Evolutionary conservation across 2,888 invertebrate genomes (phyloP), one percentile per base, ranked within the genome.

Genomic region (Hipparchia sbordonii): DNA sequence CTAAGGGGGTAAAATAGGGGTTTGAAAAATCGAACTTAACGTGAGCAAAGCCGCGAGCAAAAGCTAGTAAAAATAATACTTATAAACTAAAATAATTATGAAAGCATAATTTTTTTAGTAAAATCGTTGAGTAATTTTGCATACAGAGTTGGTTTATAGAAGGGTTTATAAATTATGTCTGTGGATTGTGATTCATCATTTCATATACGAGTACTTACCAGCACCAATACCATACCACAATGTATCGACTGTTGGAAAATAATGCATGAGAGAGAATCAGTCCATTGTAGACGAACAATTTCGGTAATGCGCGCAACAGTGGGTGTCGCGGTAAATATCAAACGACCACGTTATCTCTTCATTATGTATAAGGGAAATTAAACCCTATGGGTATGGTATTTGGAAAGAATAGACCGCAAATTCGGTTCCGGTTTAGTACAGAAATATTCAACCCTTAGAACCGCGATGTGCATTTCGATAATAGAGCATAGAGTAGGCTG

Each of bases 401-500:
- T 81, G 77, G 74, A 68, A 68, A 12, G 9, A 12, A 1, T 12
- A 1, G 68, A 56, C 45, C 59, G 61, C 51, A 71, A 57, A 67
- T 70, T 63, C 52, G 56, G 52, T 66, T 61, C 61, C 56, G 65
- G 77, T 80, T 79, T 77, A 71, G 77, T 73, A 79, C 74, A 81
- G 81, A 86, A 89, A 90, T 89, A 87, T 87, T 89, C 90, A 90
- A 90, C 91, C 91, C 91, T 91, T 90, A 89, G 88, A 89, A 89
- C 90, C 89, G 84, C 88, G 90, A 89, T 91, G 90, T 89, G 90
- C 91, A 91, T 89, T 91, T 89, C 89, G 90, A 91, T 91, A 91
- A 91, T 90, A 90, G 84, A 78, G 77, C 77, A 79, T 79, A 89
- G 90, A 80, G 85, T 84, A 87, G 66, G 67, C 9, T 39, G 39